Conservation (phyloP, 2,888 invertebrate species). For the Troides oblongomaculatus region DNA sequence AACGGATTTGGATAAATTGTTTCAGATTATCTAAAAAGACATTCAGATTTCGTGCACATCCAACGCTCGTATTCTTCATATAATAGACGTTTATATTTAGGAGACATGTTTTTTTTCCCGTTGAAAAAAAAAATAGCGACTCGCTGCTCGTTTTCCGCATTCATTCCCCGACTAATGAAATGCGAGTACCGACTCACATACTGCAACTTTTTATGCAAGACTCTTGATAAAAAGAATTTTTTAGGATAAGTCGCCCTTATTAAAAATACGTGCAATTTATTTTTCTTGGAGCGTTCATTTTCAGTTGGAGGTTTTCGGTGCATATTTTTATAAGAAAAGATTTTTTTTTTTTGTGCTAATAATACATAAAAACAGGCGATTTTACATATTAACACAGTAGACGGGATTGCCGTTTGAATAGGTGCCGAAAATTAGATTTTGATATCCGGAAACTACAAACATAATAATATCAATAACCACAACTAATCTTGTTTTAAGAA, state of each 20-base stretch:
- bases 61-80: slow-evolving; percentile 44
- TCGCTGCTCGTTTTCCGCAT: slow-evolving; percentile 56
- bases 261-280: slow-evolving; percentile 58
- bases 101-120: slow-evolving; percentile 43
- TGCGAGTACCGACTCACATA: slow-evolving; percentile 56
- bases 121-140: slow-evolving; percentile 44
- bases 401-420: too few relatives aligned
- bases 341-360: background rate
- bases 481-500: too few relatives aligned
- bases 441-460: too few relatives aligned
- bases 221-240: slow-evolving; percentile 46
- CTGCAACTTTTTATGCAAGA: slow-evolving; percentile 63
- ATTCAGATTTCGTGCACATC: slow-evolving; percentile 51
- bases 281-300: slow-evolving; percentile 25
- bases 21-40: slow-evolving; percentile 64
- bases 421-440: too few relatives aligned
- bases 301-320: slow-evolving; percentile 1
- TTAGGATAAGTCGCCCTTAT: slow-evolving; percentile 57
- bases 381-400: too few relatives aligned
- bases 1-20: slow-evolving; percentile 72
- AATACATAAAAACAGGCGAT: background rate
- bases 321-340: background rate
- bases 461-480: too few relatives aligned
- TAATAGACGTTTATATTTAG: slow-evolving; percentile 48
- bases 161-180: slow-evolving; percentile 68